phyloP scores from a whole-genome alignment of 2,113 vertebrate species.

The Prunella fulvescens region DNA sequence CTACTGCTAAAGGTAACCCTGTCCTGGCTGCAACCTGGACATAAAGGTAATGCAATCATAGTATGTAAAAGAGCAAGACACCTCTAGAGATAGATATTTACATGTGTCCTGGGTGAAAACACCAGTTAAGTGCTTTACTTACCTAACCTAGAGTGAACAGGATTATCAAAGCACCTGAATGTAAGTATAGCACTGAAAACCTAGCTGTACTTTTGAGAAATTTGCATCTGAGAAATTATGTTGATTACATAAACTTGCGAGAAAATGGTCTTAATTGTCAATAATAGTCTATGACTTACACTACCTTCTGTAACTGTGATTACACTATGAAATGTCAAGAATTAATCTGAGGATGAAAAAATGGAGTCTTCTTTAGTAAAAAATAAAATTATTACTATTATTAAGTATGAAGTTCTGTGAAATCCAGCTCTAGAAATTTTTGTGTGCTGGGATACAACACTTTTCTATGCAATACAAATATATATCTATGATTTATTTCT shows the following conservation, averaged over 20 bases:
- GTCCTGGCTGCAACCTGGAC: neutral
- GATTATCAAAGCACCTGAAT: neutral
- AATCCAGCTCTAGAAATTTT: neutral
- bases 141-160: neutral
- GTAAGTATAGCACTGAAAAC: neutral
- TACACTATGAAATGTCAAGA: neutral
- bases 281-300: neutral
- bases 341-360: neutral
- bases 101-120: neutral
- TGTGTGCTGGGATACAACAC: neutral
- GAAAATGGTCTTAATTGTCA: neutral
- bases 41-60: neutral
- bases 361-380: neutral
- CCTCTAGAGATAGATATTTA: neutral
- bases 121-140: neutral
- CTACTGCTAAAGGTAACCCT: neutral
- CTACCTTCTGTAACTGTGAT: neutral
- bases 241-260: neutral
- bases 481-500: neutral
- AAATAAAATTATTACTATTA: neutral
- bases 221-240: neutral
- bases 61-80: neutral
- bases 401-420: neutral
- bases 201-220: neutral
- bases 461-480: neutral